Conservation (phyloP, 2,797 vertebrate species). For the Pseudochromis fuscus region DNA sequence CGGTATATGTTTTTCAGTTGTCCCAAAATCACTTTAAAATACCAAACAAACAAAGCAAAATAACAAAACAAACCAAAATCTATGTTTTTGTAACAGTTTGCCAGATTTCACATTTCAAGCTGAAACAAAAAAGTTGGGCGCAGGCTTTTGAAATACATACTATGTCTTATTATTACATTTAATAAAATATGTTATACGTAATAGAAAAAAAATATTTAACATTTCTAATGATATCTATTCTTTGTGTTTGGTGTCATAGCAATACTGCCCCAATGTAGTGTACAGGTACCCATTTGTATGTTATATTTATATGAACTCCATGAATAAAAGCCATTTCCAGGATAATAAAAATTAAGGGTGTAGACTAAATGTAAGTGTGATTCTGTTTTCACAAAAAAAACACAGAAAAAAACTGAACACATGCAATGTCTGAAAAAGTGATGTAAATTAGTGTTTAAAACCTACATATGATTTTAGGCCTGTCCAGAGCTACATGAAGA, state of each 20-base stretch:
- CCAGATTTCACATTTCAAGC: no score
- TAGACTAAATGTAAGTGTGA: background rate
- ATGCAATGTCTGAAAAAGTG: background rate
- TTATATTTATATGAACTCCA: background rate
- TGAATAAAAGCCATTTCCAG: background rate
- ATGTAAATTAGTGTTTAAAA: background rate
- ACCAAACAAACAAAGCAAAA: no score
- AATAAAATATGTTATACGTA: no score
- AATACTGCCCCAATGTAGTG: background rate
- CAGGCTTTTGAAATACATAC: no score
- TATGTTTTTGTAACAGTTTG: no score
- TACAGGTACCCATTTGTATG: background rate
- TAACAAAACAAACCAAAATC: no score
- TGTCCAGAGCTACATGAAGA: background rate
- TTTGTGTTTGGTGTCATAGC: background rate
- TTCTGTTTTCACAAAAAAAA: background rate
- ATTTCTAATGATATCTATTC: background rate
- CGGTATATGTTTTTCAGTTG: no score
- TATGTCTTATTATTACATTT: no score
- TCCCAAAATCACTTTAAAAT: no score
- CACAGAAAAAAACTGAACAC: background rate
- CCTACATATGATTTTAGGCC: no score
- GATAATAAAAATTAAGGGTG: background rate
- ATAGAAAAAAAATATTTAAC: background rate
- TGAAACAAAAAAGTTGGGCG: no score